Conservation (phyloP, 2,113 vertebrate genomes). For the Panthera leo region DNA sequence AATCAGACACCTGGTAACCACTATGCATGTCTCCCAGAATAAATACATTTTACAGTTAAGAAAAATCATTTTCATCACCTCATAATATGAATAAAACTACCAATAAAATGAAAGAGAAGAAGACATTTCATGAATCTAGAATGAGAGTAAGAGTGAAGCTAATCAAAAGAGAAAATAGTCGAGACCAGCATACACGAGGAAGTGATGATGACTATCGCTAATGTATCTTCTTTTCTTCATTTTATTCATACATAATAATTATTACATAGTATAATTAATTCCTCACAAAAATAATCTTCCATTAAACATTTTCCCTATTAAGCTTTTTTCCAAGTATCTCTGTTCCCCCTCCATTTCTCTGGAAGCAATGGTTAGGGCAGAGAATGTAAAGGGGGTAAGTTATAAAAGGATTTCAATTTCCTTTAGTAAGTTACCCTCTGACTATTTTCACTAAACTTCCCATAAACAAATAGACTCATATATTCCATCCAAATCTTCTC, state of each 20-base stretch:
- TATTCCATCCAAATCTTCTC: neutral
- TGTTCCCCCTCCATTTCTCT: neutral
- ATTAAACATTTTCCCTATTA: neutral
- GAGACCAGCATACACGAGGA: neutral
- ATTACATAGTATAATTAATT: neutral
- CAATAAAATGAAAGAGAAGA: slow-evolving; percentile 37
- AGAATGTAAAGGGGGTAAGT: neutral
- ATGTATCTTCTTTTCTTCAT: neutral
- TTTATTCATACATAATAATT: neutral
- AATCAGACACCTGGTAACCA: neutral
- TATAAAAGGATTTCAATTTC: slow-evolving; percentile 31
- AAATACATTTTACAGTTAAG: neutral
- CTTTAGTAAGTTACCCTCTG: neutral
- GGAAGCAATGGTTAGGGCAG: neutral
- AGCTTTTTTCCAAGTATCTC: neutral
- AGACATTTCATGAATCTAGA: neutral
- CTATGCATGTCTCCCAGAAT: neutral
- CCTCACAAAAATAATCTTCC: neutral
- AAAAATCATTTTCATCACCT: neutral
- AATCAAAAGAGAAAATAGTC: neutral
- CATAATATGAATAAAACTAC: neutral
- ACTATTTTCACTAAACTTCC: slow-evolving; percentile 19
- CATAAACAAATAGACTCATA: neutral
- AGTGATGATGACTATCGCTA: neutral
- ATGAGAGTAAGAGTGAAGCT: neutral